Percentiles rank a stretch among this genome's conserved stretches.
Evolutionary conservation across 2,113 vertebrate species (phyloP).

Genomic region (Terrapene triunguis): DNA sequence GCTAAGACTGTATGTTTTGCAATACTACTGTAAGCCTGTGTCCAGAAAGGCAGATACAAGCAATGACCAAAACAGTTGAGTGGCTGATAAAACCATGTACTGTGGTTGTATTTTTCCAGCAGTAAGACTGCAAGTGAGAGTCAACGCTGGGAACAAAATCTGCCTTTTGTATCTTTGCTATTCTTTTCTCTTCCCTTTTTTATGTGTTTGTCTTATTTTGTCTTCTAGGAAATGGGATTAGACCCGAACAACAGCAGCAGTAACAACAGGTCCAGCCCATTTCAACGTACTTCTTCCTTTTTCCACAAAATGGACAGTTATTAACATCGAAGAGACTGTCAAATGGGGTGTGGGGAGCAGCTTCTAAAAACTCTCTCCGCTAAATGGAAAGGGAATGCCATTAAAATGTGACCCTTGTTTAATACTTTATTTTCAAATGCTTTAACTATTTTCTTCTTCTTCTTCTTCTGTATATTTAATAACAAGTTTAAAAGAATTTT

Average conservation of each 20-base stretch:
- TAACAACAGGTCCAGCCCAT: background rate
- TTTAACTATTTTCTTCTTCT: background rate
- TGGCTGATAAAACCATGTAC: background rate
- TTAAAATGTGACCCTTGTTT: background rate
- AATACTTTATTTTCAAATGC: background rate
- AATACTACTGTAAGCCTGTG: background rate
- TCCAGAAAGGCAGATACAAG: background rate
- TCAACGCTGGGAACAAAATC: background rate
- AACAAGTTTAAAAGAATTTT: background rate
- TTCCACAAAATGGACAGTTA: background rate
- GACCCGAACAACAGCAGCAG: background rate
- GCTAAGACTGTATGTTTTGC: background rate
- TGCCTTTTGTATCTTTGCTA: background rate
- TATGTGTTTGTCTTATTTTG: background rate
- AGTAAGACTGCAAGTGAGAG: background rate
- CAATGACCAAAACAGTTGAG: background rate
- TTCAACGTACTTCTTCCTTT: background rate
- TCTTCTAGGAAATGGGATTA: background rate
- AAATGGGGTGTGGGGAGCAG: background rate
- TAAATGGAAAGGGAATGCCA: background rate
- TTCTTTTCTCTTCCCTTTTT: background rate
- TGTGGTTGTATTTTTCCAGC: background rate
- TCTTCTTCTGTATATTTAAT: background rate
- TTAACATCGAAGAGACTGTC: background rate
- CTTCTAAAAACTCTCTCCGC: background rate